Percentiles rank a stretch among this genome's conserved stretches.
Conservation (phyloP, 2,797 vertebrate genomes). For the Spinibarbus caldwelli region DNA sequence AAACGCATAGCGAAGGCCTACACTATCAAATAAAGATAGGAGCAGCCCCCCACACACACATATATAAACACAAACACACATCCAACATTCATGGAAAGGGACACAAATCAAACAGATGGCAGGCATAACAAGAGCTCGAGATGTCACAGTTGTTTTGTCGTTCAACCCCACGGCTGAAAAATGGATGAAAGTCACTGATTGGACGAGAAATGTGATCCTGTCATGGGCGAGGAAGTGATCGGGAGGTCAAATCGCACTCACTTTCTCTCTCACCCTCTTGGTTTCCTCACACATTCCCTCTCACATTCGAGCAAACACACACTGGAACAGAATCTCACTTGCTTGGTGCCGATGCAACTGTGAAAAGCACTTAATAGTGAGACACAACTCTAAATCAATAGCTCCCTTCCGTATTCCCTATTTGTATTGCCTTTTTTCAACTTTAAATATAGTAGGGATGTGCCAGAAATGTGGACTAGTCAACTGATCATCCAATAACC, state of each 20-base stretch:
- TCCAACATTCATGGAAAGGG: slow-evolving; percentile 43
- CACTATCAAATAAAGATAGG: slow-evolving; percentile 47
- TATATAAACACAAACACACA: slow-evolving; percentile 43
- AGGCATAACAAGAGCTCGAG: slow-evolving; percentile 27
- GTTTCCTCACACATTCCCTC: slow-evolving; percentile 42
- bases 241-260: slow-evolving; percentile 29
- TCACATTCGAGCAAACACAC: slow-evolving; percentile 22
- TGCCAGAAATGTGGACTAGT: background rate
- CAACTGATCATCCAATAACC: background rate
- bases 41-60: slow-evolving; percentile 22
- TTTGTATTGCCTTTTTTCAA: background rate
- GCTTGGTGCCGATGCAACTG: background rate
- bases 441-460: slow-evolving; percentile 18
- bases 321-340: slow-evolving; percentile 19
- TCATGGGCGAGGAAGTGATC: slow-evolving; percentile 21
- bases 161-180: slow-evolving; percentile 32
- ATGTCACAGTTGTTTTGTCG: slow-evolving; percentile 30
- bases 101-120: slow-evolving; percentile 42
- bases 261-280: slow-evolving; percentile 33
- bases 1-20: slow-evolving; percentile 42
- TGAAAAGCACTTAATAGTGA: slow-evolving; percentile 28
- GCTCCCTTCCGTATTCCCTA: background rate
- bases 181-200: slow-evolving; percentile 17
- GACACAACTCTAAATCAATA: slow-evolving; percentile 14
- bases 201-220: slow-evolving; percentile 27